Evolutionary conservation across 1,140 invertebrate species (phyloP).

Genomic region (Brachionus calyciflorus): DNA sequence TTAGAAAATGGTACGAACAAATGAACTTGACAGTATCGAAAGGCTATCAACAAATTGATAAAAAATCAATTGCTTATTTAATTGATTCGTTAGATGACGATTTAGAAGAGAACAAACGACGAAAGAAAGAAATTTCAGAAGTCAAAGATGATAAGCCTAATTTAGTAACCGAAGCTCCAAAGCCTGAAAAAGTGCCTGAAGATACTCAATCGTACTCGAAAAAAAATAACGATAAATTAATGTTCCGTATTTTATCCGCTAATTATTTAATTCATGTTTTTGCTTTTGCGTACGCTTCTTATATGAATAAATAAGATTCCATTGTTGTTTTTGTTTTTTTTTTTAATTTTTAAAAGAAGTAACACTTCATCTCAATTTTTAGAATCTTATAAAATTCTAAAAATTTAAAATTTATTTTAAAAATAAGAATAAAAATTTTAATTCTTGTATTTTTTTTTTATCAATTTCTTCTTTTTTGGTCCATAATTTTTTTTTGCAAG

Average conservation of each 20-base stretch:
- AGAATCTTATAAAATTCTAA: too few relatives aligned
- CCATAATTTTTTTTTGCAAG: too few relatives aligned
- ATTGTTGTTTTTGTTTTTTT: neutral
- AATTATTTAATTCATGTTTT: constrained; percentile 12
- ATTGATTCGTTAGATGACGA: neutral
- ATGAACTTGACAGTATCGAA: constrained; percentile 5
- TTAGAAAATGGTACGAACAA: constrained; percentile 24
- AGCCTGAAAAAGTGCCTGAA: neutral
- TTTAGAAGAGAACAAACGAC: neutral
- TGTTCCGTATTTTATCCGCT: neutral
- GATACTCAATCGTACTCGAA: too few relatives aligned
- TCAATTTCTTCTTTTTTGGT: too few relatives aligned
- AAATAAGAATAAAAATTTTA: neutral
- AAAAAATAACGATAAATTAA: neutral
- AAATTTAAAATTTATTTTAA: too few relatives aligned
- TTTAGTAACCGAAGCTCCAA: neutral
- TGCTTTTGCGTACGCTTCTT: constrained; percentile 14
- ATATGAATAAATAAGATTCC: neutral
- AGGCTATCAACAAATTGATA: neutral
- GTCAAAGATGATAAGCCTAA: neutral
- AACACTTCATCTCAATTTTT: too few relatives aligned
- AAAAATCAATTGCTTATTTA: neutral
- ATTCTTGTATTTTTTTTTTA: neutral
- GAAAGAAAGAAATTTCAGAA: neutral
- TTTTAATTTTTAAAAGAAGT: too few relatives aligned